Conservation (phyloP, 2,888 invertebrate genomes). For the Drosophila nigritarsus region DNA sequence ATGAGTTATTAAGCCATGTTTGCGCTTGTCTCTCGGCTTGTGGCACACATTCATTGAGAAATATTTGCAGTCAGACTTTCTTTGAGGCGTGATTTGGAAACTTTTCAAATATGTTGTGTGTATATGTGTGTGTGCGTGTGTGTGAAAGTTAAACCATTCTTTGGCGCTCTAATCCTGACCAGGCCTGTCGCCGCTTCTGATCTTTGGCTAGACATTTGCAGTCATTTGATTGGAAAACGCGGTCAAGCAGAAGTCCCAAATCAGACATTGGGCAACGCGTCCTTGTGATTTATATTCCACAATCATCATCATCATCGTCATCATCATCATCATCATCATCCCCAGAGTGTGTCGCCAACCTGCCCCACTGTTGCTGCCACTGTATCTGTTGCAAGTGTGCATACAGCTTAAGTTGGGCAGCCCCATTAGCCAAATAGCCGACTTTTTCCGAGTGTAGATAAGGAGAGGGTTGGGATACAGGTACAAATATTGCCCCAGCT, state of each 20-base stretch:
- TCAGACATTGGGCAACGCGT: conserved; percentile 51
- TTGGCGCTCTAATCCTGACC: conserved; percentile 39
- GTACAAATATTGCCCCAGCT: conserved; percentile 19
- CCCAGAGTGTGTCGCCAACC: background rate
- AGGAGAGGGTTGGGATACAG: background rate
- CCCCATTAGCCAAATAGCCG: conserved; percentile 10
- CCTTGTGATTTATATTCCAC: conserved; percentile 41
- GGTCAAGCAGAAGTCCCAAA: conserved; percentile 72
- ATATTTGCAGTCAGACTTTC: conserved; percentile 69
- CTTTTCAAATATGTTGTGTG: conserved; percentile 76
- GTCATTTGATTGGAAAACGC: conserved; percentile 83
- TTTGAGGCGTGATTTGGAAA: conserved; percentile 80
- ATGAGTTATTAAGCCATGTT: conserved; percentile 79
- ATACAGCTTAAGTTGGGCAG: conserved; percentile 32
- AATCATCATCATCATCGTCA: conserved; percentile 24
- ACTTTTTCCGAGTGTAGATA: background rate
- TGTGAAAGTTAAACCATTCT: conserved; percentile 38
- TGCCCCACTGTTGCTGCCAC: conserved; percentile 12
- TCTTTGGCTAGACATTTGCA: conserved; percentile 66
- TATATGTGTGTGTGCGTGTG: conserved; percentile 16
- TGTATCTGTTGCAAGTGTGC: conserved; percentile 40
- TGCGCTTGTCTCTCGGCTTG: conserved; percentile 62
- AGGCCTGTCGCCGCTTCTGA: conserved; percentile 51
- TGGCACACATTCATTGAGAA: conserved; percentile 72
- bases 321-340: conserved; percentile 16